Base-by-base conservation (phyloP, 2,113 vertebrate species). In the Dolichotis patagonum region DNA sequence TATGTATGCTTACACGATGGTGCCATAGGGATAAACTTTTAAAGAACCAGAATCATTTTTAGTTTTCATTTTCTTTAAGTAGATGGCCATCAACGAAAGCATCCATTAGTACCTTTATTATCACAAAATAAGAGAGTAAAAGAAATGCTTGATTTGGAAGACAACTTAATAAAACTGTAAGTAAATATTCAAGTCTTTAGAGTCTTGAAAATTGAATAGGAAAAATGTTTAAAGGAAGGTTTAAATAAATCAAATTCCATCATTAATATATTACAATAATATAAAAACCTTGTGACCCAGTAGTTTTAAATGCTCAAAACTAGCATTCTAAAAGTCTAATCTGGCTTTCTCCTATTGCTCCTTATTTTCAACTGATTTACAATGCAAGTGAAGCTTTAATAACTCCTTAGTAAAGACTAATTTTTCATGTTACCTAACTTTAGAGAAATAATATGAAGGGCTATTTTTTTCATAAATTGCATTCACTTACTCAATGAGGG, bases 1-100 rank as follows among this genome's bases (percentile, higher is more conserved):
- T 99, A 99, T 99, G 99, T 99, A 99, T 99, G 99, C 99, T 99
- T 99, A 99, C 99, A 99, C 86, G 99, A 99, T 99, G 99, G 99
- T 99, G 99, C 99, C 99, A 98, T 97, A 98, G 99, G 99, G 99
- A 99, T 99, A 99, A 99, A 99, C 99, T 99, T 99, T 99, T 99
- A 99, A 99, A 99, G 99, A 94, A 97, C 96, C 98, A 99, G 99
- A 88, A 99, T 98, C 98, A 91, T 98, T 99, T 98, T 99, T 98
- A 98, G 98, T 98, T 98, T 98, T 80, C 91, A 93, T 93, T 97
- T 98, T 96, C 95, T 97, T 97, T 98, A 98, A 98, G 52, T 85
- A 98, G 98, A 94, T 90, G 93, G 94, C 98, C 87, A 98, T 98
- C 98, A 95, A 73, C 65, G 96, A 95, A 96, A 82, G 0, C 97